These are phyloP conservation scores for Digitonthophagus gazella DNA, from an alignment of 2,888 invertebrate genomes.

Conservation along the genomic window DNA sequence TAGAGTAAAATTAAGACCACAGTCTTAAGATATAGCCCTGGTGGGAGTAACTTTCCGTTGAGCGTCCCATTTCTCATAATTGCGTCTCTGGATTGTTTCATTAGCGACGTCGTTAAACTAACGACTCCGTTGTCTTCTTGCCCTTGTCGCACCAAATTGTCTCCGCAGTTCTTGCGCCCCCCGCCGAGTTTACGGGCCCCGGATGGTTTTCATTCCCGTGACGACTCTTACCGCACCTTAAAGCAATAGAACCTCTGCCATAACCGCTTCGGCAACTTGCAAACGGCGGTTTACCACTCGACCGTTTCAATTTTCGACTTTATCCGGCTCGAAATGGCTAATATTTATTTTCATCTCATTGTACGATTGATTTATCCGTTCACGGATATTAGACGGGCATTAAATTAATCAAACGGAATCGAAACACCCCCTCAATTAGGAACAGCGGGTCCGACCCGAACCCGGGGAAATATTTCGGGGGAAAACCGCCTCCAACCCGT, in stretches of 20 bases:
- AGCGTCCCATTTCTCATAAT: conserved; percentile 53
- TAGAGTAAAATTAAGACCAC: conserved; percentile 14
- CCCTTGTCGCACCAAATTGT: conserved; percentile 45
- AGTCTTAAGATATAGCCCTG: conserved; percentile 35
- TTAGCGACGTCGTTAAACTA: conserved; percentile 53
- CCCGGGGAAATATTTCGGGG: not conserved
- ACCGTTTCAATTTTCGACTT: too few species aligned
- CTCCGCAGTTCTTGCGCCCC: conserved; percentile 34
- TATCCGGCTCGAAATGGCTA: not conserved
- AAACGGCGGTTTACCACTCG: too few species aligned
- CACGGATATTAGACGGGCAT: not conserved
- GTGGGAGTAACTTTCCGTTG: conserved; percentile 44
- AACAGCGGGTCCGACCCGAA: not conserved
- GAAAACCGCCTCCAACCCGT: not conserved
- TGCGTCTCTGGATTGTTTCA: conserved; percentile 53
- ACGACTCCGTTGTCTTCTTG: conserved; percentile 46
- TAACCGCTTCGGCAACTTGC: not conserved
- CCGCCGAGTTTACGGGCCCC: conserved; percentile 22
- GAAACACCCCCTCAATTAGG: not conserved
- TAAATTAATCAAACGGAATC: not conserved
- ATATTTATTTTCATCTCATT: not conserved
- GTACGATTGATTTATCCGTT: not conserved
- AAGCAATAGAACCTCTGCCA: not conserved
- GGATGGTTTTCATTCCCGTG: conserved; percentile 1
- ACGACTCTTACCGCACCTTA: conserved; percentile 6